Evolutionary conservation across 2,113 vertebrate genomes (phyloP), one percentile per base, ranked within the genome.

Genomic region (Pipra filicauda): DNA sequence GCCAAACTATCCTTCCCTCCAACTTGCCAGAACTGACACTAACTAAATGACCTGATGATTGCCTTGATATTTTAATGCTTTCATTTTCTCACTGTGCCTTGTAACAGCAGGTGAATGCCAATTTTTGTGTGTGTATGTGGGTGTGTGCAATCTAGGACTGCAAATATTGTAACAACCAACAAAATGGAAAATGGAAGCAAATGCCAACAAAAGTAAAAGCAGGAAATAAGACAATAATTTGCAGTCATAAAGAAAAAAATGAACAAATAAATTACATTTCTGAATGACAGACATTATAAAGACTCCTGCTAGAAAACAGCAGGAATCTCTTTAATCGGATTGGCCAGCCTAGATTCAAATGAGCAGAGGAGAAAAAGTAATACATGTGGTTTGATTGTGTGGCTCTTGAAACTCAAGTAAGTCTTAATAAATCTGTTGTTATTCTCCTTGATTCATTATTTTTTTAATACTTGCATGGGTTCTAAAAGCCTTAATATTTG

Each of bases 21-120:
- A 91, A 52, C 59, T 85, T 97, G 85, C 85, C 89, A 93, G 81
- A n/a, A 37, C 61, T 96, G 95, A 95, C 74, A 89, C 12, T 72
- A 37, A 81, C 57, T 94, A 90, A 97, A 95, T 39, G 33, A 88
- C 67, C 80, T 81, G 66, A 70, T 58, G 52, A 94, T 85, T 96
- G 64, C 49, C 46, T 83, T 92, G 88, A 70, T 81, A 84, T 92
- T 93, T 95, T 70, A 94, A 91, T 85, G 64, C n/a, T 81, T 94
- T 85, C 9, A 58, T 93, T 94, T 93, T 85, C 76, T 93, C 79
- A 51, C 89, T 71, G 23, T 62, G 52, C 41, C 57, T 94, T 72
- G 55, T 74, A 95, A 72, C 70, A 91, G 82, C 43, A 83, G 61
- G 69, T 86, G 31, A 91, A 70, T 61, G 76, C 43, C 48, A 81